Evolutionary conservation across 92 coral and sea anemone genomes (phyloP).

Genomic region (Phenganax subtilis): DNA sequence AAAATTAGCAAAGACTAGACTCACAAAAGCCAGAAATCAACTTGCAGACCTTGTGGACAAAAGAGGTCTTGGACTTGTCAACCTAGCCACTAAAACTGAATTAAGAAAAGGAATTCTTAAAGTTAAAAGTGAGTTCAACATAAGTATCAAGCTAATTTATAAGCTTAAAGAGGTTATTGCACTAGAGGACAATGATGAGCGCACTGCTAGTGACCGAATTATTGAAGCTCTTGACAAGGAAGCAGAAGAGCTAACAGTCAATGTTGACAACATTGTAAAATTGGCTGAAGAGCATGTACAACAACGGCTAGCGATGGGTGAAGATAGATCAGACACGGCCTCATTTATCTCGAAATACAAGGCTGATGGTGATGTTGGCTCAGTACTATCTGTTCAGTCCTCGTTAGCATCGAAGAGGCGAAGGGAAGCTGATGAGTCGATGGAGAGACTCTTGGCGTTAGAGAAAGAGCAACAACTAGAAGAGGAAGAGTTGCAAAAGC

Average conservation of each 20-base stretch:
- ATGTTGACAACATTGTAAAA: not conserved
- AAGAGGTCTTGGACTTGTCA: not conserved
- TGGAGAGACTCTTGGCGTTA: not conserved
- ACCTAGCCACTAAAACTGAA: not conserved
- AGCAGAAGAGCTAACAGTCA: not conserved
- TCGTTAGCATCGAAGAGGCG: too few relatives aligned
- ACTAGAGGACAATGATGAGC: not conserved
- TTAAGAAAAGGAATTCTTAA: too few relatives aligned
- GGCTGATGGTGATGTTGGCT: too few relatives aligned
- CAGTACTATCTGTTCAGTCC: not conserved
- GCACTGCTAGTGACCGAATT: too few relatives aligned
- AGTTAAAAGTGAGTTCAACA: too few relatives aligned
- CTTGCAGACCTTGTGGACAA: not conserved
- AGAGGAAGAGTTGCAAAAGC: not conserved
- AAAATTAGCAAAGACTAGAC: slow-evolving; percentile 8
- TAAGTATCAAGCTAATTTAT: too few relatives aligned
- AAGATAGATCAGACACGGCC: not conserved
- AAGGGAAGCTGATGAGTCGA: not conserved
- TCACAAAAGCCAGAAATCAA: slow-evolving; percentile 2
- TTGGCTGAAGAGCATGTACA: not conserved
- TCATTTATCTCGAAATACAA: too few relatives aligned
- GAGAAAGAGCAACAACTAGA: not conserved
- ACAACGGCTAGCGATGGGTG: not conserved
- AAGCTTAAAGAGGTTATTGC: not conserved
- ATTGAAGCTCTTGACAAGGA: not conserved